Base-by-base conservation (phyloP, 1,140 invertebrate genomes). In the Xylocopa sonorina region DNA sequence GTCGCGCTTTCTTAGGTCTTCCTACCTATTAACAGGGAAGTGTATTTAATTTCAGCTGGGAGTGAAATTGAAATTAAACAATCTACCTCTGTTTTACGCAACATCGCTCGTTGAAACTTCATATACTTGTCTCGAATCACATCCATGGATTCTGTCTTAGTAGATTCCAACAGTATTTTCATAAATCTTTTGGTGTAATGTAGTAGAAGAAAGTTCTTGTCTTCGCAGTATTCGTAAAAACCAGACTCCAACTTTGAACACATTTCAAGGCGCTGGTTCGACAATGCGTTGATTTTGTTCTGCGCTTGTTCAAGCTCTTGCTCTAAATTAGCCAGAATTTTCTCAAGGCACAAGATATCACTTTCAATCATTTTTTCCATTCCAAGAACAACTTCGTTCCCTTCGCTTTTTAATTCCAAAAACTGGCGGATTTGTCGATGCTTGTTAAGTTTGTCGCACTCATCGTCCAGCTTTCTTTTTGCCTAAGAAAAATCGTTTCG, bases 91-190 rank as follows among this genome's bases (percentile, higher is more conserved):
- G 51, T 27, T 29, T 64, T 63, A 0, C 69, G 48, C 34, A 57
- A 34, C 41, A 79, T 73, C 9, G 24, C 16, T n/a, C 50, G 68
- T 48, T 79, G 77, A n/a, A 64, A 73, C 38, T 73, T 58, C n/a
- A 64, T 57, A 16, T 43, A 79, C 41, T 64, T 64, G n/a, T 7
- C 10, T 21, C 24, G 58, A 21, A 38, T 63, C 12, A 16, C 24
- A 38, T 57, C 41, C 10, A 41, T n/a, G 0, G 71, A 64, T 41
- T 27, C 58, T 57, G 80, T 74, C 43, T 84, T 81, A 2, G 72
- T 75, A 0, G 77, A 32, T 32, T 77, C 38, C 24, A 53, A 68
- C 34, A 43, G 48, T 24, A 64, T 71, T 80, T 72, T 72, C 78
- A 60, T 62, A 16, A 16, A 57, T 34, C 46, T 57, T 2, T 79